phyloP scores from a whole-genome alignment of 2,113 vertebrate species.

The Nannospalax galili region DNA sequence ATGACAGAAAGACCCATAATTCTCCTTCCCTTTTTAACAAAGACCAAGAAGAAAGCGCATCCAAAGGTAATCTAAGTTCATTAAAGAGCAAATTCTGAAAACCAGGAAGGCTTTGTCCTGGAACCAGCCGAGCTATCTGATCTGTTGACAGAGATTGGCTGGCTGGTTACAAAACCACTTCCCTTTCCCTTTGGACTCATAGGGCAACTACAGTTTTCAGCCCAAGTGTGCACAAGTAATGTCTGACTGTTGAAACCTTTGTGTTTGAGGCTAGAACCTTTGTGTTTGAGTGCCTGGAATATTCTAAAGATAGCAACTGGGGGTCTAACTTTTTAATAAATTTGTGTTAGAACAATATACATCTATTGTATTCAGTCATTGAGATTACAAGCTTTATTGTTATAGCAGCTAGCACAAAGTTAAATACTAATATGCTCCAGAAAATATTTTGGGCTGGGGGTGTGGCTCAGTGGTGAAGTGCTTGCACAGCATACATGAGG shows the following conservation, averaged over 20 bases:
- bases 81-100: neutral
- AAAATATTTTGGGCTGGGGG: neutral
- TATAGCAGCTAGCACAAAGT: neutral
- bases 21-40: neutral
- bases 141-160: neutral
- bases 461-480: neutral
- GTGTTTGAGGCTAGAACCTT: neutral
- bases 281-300: slow-evolving; percentile 13
- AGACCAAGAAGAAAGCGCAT: neutral
- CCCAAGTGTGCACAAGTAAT: neutral
- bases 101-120: too few species aligned
- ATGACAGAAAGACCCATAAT: too few species aligned
- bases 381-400: slow-evolving; percentile 37
- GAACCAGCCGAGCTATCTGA: neutral
- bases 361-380: neutral
- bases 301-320: neutral
- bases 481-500: neutral
- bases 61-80: neutral
- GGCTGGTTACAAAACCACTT: neutral
- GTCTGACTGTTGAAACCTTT: neutral
- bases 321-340: neutral
- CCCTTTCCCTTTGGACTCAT: neutral
- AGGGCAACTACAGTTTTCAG: neutral
- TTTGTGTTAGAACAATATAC: neutral
- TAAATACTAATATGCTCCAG: slow-evolving; percentile 4